Percentiles rank a stretch among this genome's conserved stretches.
phyloP scores from a whole-genome alignment of 2,797 vertebrate genomes.

The Kryptopterus vitreolus region DNA sequence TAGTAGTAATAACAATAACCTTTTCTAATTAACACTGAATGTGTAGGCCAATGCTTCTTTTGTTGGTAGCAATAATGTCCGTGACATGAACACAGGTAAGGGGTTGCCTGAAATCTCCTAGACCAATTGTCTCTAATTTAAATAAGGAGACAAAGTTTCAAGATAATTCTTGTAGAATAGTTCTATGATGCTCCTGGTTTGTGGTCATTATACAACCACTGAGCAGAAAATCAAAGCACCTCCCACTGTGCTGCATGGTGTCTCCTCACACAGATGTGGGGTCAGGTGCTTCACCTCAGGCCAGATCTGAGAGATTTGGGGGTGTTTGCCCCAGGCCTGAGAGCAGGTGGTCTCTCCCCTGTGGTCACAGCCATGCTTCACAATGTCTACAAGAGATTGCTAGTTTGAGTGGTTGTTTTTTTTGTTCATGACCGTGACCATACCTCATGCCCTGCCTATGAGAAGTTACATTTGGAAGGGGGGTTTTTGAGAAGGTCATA shows the following conservation, averaged over 20 bases:
- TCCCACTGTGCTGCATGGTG: conserved; percentile 15
- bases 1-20: background rate
- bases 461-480: background rate
- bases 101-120: background rate
- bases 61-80: background rate
- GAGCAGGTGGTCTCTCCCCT: conserved; percentile 13
- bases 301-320: conserved; percentile 4
- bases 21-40: background rate
- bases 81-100: background rate
- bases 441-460: background rate
- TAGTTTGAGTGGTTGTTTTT: background rate
- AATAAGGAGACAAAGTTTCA: background rate
- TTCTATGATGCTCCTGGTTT: background rate
- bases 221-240: background rate
- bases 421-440: background rate
- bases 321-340: conserved; percentile 4
- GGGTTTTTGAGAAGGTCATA: background rate
- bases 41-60: background rate
- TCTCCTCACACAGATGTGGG: conserved; percentile 4
- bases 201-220: conserved; percentile 7
- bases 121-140: background rate
- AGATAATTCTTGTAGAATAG: conserved; percentile 5
- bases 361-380: conserved; percentile 11
- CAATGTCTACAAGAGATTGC: background rate
- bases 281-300: conserved; percentile 23